Evolutionary conservation across 2,113 vertebrate genomes (phyloP).

Genomic region (Ochotona princeps): DNA sequence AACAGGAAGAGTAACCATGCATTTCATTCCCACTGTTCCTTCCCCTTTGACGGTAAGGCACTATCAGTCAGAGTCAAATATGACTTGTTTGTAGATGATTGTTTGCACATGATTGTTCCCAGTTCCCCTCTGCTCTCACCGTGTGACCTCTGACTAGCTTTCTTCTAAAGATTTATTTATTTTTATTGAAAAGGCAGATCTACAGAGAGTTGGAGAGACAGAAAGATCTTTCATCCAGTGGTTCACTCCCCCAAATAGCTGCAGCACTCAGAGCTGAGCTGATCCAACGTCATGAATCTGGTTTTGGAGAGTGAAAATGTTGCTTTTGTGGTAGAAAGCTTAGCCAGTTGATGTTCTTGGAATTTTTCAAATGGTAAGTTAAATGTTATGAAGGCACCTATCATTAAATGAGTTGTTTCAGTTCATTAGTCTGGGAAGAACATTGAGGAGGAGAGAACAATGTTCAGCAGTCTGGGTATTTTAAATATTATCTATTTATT

Average conservation of each 20-base stretch:
- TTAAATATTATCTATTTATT: too few relatives aligned
- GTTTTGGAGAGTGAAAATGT: background rate
- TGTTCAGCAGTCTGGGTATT: background rate
- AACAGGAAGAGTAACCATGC: too few relatives aligned
- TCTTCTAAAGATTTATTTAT: background rate
- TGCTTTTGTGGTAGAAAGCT: background rate
- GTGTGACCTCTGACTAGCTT: background rate
- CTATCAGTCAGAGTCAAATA: background rate
- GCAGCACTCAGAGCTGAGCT: too few relatives aligned
- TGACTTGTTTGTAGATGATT: too few relatives aligned
- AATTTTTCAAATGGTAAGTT: background rate
- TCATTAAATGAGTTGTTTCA: background rate
- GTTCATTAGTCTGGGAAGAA: background rate
- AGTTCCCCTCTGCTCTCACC: background rate
- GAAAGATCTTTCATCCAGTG: too few relatives aligned
- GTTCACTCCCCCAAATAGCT: too few relatives aligned
- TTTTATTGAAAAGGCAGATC: too few relatives aligned
- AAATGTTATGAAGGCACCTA: background rate
- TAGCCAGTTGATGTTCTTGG: background rate
- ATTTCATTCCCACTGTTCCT: background rate
- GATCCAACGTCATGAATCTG: background rate
- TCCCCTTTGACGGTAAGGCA: background rate
- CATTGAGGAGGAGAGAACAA: background rate
- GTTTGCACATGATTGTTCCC: background rate
- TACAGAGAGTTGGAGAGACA: too few relatives aligned